These are phyloP conservation scores for Metridium senile DNA, from an alignment of 92 coral and sea anemone genomes.

Conservation along the genomic window DNA sequence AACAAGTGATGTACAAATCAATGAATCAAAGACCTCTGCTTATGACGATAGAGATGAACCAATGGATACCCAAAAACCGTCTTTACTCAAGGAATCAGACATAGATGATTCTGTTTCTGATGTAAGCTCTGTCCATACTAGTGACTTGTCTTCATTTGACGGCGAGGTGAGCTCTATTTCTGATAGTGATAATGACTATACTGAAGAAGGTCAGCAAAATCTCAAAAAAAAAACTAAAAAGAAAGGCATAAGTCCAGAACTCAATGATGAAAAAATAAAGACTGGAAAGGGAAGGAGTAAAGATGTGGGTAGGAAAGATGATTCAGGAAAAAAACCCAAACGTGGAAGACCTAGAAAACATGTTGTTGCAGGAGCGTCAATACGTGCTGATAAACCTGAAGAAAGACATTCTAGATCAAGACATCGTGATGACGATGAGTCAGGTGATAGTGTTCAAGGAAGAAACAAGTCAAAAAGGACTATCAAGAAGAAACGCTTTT, in stretches of 20 bases:
- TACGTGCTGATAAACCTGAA: background rate
- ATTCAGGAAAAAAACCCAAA: conserved; percentile 50
- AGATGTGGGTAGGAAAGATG: background rate
- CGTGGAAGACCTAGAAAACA: conserved; percentile 83
- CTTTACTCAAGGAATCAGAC: conserved; percentile 41
- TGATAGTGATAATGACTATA: conserved; percentile 36
- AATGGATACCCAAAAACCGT: background rate
- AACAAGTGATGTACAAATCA: background rate
- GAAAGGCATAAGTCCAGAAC: conserved; percentile 16
- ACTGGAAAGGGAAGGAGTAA: background rate
- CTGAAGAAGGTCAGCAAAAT: conserved; percentile 20
- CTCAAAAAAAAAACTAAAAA: conserved; percentile 13
- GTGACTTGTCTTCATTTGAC: conserved; percentile 95
- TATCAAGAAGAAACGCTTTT: conserved; percentile 82
- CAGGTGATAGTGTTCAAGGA: conserved; percentile 36
- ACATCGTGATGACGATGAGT: conserved; percentile 34
- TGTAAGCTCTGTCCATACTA: conserved; percentile 95
- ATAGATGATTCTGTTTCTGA: conserved; percentile 84
- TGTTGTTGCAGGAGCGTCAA: conserved; percentile 8
- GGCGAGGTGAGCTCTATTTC: conserved; percentile 77
- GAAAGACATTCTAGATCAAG: conserved; percentile 10
- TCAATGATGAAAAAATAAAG: conserved; percentile 4
- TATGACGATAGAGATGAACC: background rate
- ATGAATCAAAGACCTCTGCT: background rate
- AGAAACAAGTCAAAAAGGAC: conserved; percentile 79